phyloP scores from a whole-genome alignment of 2,888 invertebrate genomes.

The Synergus itoensis region DNA sequence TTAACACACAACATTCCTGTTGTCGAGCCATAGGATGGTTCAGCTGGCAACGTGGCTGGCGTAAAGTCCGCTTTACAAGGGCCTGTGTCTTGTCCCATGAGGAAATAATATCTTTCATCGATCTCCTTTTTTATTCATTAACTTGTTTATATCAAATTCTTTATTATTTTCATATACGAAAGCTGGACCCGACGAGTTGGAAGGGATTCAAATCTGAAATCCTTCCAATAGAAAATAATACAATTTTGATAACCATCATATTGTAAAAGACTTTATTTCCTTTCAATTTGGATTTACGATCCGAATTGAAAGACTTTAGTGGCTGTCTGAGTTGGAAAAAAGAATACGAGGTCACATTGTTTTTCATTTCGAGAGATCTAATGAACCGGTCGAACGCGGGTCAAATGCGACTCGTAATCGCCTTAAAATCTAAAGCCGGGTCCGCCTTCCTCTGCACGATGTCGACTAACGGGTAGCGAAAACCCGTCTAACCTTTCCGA shows the following conservation, averaged over 20 bases:
- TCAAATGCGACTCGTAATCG: slow-evolving; percentile 64
- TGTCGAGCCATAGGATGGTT: slow-evolving; percentile 72
- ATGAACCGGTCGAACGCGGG: slow-evolving; percentile 67
- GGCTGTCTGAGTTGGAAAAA: not conserved
- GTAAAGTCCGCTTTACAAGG: slow-evolving; percentile 66
- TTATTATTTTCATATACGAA: not conserved
- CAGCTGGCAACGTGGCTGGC: slow-evolving; percentile 75
- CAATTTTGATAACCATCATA: too few relatives aligned
- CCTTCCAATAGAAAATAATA: too few relatives aligned
- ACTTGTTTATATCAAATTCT: not conserved
- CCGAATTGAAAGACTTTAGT: not conserved
- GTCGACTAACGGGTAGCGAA: slow-evolving; percentile 63
- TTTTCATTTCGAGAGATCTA: slow-evolving; percentile 64
- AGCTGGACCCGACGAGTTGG: too few relatives aligned
- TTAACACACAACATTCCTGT: slow-evolving; percentile 77
- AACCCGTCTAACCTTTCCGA: slow-evolving; percentile 66
- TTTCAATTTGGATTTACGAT: not conserved
- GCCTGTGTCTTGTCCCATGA: slow-evolving; percentile 60
- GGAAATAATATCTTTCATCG: slow-evolving; percentile 54
- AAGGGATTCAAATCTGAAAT: too few relatives aligned
- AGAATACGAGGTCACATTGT: slow-evolving; percentile 59
- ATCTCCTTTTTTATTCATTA: not conserved
- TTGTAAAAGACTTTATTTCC: not conserved
- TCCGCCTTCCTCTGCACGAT: slow-evolving; percentile 58
- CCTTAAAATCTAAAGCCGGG: slow-evolving; percentile 66